Base-by-base conservation (phyloP, 2,888 invertebrate genomes). In the Tenthredo notha region DNA sequence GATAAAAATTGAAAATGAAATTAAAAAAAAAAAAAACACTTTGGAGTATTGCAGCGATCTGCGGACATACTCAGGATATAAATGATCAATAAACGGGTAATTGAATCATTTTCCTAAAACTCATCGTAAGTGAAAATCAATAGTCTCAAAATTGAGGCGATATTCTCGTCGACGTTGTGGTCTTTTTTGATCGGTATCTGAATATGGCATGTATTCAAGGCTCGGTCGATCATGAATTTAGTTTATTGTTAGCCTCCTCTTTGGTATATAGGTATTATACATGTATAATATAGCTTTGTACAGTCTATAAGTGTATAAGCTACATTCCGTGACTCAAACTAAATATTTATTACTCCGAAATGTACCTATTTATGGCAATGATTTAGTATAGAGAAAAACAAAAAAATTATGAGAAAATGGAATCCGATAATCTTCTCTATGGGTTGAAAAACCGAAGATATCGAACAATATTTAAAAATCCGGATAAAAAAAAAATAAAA, bases 201-300 rank as follows among this genome's bases (percentile, higher is more conserved):
- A 67, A 25, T 37, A 21, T 40, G 43, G 43, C 43, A 37, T 40
- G 33, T 33, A 9, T 72, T 72, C 72, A 21, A 72, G 72, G 72
- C 40, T 21, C 40, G 21, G 21, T 72, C 40, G 72, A 37, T 72
- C 72, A 43, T n/a, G 72, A 43, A 72, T 72, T 72, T 21, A 10
- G 72, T 72, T 72, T 72, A 72, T 72, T 40, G 40, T 72, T 43
- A 72, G 40, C 37, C 40, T 40, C 37, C 21, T 72, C 61, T 61
- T 21, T 10, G 61, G 9, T 25, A 25, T 65, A 21, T 9, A 21
- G 21, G 54, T n/a, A 54, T 54, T 33, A 37, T 37, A 37, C 7
- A 37, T 37, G 7, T 37, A 37, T 18, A 50, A 7, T 21, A 10
- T 65, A 29, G 29, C 25, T 29, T 2, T 10, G 12, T 65, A 15